Base-by-base conservation (phyloP, 2,113 vertebrate species). In the Muntiacus reevesi region DNA sequence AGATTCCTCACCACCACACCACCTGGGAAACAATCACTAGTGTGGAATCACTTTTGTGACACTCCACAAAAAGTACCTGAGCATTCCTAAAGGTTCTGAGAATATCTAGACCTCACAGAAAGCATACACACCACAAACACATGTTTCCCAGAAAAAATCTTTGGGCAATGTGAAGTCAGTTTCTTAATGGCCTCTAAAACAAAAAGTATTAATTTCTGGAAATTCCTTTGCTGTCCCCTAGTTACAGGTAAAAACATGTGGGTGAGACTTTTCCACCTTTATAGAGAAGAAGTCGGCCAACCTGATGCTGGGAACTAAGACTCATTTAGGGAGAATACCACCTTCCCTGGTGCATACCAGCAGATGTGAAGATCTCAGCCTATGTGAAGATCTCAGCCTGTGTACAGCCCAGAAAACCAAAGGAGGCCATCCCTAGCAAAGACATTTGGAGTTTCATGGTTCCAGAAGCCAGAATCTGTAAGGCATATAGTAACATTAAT, bases 331-430 rank as follows among this genome's bases (percentile, higher is more conserved):
- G n/a, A 54, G 33, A 79, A 97, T 12, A 60, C 17, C 50, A 12
- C 14, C 28, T 43, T 21, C 23, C 30, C 28, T 54, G 86, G 47
- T 12, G 40, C n/a, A 28, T 98, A 99, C 99, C 98, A 95, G 99
- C 99, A 47, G 99, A 99, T 17, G 99, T 99, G 98, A 99, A 99
- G 97, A 99, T 97, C 47, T 99, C 99, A 2, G 99, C 99, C 74
- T 97, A 94, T 14, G 98, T 57, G 98, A 99, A 99, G 97, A 99
- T 97, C 47, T 99, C 99, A 2, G 99, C 99, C 74, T 97, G 94
- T 14, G 98, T 57, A 3, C 21, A 97, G 95, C 97, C 97, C 76
- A 98, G 88, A 33, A 97, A 91, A 95, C 96, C 98, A 87, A 95
- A 79, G 40, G 97, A 98, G 85, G 94, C 62, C 59, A 98, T 96